These are phyloP conservation scores for Porphyrio hochstetteri DNA, from an alignment of 2,113 vertebrate genomes.

Conservation along the genomic window DNA sequence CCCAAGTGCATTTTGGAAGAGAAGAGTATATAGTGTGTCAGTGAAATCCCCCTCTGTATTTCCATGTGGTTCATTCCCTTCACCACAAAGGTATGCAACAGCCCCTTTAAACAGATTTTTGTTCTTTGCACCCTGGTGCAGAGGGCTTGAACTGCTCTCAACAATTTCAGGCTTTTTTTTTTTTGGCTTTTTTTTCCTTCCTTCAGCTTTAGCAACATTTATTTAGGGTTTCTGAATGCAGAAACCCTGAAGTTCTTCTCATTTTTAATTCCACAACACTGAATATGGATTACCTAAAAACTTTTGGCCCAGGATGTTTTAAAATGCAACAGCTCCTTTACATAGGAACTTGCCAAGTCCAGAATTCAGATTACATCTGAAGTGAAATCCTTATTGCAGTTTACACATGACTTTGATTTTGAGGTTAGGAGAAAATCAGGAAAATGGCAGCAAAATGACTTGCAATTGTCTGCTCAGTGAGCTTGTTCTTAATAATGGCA, in stretches of 20 bases:
- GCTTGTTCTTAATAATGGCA: not conserved
- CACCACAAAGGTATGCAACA: not conserved
- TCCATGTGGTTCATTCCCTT: not conserved
- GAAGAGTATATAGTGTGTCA: not conserved
- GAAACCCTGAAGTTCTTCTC: not conserved
- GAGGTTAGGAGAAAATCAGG: not conserved
- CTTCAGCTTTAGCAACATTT: not conserved
- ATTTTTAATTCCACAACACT: not conserved
- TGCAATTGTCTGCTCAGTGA: fast-evolving
- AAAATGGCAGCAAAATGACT: not conserved
- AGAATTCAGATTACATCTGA: not conserved
- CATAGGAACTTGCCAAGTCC: not conserved
- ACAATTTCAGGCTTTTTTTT: not conserved
- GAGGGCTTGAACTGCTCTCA: not conserved
- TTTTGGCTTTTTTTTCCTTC: not conserved
- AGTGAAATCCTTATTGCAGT: not conserved
- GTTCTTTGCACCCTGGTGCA: not conserved
- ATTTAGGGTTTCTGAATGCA: not conserved
- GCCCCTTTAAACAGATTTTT: not conserved
- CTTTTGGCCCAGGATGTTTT: not conserved
- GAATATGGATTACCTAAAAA: not conserved
- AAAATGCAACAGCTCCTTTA: not conserved
- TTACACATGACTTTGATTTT: not conserved
- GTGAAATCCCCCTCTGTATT: not conserved
- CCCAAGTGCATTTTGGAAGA: not conserved